These are phyloP conservation scores for Halcyon smyrnensis DNA, from an alignment of 2,797 vertebrate genomes.

Conservation along the genomic window DNA sequence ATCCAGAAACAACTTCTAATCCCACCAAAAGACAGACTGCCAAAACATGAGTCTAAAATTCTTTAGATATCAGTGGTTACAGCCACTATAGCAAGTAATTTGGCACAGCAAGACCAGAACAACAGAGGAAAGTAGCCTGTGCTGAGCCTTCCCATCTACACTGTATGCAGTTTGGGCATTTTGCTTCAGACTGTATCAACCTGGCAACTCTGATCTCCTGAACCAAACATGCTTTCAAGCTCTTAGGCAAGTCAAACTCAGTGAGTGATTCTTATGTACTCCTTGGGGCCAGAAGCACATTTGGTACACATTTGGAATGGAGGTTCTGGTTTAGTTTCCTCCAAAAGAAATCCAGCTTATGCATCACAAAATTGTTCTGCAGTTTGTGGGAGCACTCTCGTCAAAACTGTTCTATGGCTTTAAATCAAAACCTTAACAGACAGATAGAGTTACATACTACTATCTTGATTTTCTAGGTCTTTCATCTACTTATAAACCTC, in stretches of 20 bases:
- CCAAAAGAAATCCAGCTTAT: neutral
- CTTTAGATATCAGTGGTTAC: slow-evolving; percentile 32
- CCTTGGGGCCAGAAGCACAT: neutral
- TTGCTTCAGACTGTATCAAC: neutral
- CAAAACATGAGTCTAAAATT: slow-evolving; percentile 27
- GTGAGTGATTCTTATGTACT: neutral
- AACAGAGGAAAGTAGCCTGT: slow-evolving; percentile 5
- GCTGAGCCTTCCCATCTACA: neutral
- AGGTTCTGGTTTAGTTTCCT: neutral
- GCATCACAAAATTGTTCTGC: neutral
- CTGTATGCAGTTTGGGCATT: neutral
- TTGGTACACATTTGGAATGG: neutral
- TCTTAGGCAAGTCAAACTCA: neutral
- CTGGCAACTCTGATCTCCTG: neutral
- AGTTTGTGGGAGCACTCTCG: neutral
- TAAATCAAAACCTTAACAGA: neutral
- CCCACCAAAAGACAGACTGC: slow-evolving; percentile 8
- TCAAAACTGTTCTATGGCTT: neutral
- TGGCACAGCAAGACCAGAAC: neutral
- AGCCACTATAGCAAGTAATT: slow-evolving; percentile 1
- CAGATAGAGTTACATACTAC: neutral
- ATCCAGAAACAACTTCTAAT: slow-evolving; percentile 45
- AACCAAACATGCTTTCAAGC: slow-evolving; percentile 6
- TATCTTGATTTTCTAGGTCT: neutral
- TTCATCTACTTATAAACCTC: neutral